Evolutionary conservation across 2,797 vertebrate species (phyloP), one percentile per base, ranked within the genome.

Genomic region (Gallinago nigripennis): DNA sequence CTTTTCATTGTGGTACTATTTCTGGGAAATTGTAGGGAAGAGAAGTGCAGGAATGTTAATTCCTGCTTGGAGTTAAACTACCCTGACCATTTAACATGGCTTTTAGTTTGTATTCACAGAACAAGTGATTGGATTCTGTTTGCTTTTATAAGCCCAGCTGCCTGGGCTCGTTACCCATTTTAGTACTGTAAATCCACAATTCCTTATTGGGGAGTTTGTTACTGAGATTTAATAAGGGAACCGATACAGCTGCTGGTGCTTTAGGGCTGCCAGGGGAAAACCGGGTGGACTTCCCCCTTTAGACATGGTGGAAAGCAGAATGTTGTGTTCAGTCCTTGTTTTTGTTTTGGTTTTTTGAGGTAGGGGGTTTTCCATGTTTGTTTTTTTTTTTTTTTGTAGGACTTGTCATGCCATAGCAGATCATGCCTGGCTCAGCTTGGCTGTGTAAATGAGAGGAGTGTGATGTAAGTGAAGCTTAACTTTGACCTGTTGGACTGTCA

Each of bases 181-280:
- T 35, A 66, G 66, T 56, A 10, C 33, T n/a, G n/a, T 48, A 60
- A 89, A 71, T 68, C 39, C 25, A 71, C 50, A 37, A 2, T 90
- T 88, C 68, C 46, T 80, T 83, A 3, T 30, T 1, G 10, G 7
- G 35, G 9, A 9, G 2, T 9, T 28, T 37, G 21, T 63, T 79
- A 8, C 45, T 68, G 76, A 64, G 84, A 16, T 54, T 82, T 58
- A 50, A 15, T 45, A 56, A 69, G 46, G 64, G 80, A 94, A 73
- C 69, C 20, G 63, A 39, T 91, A 57, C 19, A 88, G 72, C 39
- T 88, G 68, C 63, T 82, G 71, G 6, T 88, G 75, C 60, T 79
- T 82, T 56, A 31, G 35, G 73, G 28, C 58, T 92, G 68, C 50
- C 30, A 82, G 94, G 92, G 92, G 79, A 92, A 91, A 93, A 71